Base-by-base conservation (phyloP, 1,140 invertebrate species). In the Aricia agestis region DNA sequence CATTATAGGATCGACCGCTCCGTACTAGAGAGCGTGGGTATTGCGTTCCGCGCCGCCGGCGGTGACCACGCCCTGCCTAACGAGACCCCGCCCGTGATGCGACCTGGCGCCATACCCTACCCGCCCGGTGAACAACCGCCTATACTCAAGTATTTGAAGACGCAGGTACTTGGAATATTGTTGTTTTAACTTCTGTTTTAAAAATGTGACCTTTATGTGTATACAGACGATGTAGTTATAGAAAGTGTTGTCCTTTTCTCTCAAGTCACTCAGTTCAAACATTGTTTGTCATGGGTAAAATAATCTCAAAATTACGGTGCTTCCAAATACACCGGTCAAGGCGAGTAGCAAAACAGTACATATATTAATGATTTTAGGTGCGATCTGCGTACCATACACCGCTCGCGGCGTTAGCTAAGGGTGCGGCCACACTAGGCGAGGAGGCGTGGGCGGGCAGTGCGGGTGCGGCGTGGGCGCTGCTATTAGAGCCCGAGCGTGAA, bases 401-500 rank as follows among this genome's bases (percentile, higher is more conserved):
- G 0, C 86, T 99, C 61, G 97, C 98, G 0, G 94, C 96, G 1
- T 87, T 99, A 63, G 94, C 98, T 0, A 99, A 99, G 93, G 97
- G 98, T 4, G 97, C 97, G 0, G 96, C 98, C 0, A 95, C 98
- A 2, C 93, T 99, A 79, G 93, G 94, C 10, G 97, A 98, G 78
- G 97, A 99, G 57, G 93, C 97, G 74, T 98, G 98, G 78, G 93
- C 96, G 17, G 96, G 98, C 74, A 95, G 98, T 7, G 93, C 99
- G 65, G 95, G 97, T 0, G 95, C 98, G 6, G 96, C 97, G 4
- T 99, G 99, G 99, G 96, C 98, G 83, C 92, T 99, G 3, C 90
- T 99, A 2, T 87, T 99, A 42, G 97, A 98, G 81, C 93, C 94
- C 0, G 95, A 95, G 81, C 93, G 95, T 68, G 96, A 97, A 89